Conservation (phyloP, 2,113 vertebrate genomes). For the Penelope pileata region DNA sequence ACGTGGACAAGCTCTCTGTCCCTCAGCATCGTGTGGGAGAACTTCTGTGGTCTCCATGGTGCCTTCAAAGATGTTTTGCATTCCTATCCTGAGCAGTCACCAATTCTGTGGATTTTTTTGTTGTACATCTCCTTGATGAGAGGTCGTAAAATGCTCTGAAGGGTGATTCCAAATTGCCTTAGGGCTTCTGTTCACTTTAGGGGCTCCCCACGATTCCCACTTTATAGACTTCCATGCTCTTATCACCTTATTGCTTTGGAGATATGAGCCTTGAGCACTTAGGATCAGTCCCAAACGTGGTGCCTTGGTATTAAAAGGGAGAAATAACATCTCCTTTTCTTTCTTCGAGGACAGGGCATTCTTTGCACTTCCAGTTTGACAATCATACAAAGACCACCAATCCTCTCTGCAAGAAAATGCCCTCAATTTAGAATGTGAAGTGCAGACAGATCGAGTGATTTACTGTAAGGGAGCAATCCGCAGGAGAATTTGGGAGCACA, state of each 20-base stretch:
- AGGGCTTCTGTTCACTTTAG: background rate
- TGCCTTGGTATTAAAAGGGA: background rate
- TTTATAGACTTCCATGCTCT: background rate
- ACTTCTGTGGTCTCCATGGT: background rate
- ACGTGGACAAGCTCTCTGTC: background rate
- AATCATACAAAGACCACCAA: rapidly evolving
- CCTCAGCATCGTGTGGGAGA: background rate
- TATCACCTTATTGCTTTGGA: background rate
- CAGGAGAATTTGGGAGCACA: background rate
- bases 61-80: background rate
- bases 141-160: background rate
- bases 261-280: background rate
- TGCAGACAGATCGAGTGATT: background rate
- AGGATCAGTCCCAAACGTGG: background rate
- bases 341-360: background rate
- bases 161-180: background rate
- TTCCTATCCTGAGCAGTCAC: background rate
- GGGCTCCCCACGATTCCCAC: background rate
- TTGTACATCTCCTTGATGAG: background rate
- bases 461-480: background rate
- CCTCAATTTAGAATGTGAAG: background rate
- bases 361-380: background rate
- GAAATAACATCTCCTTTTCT: background rate
- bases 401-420: background rate
- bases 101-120: background rate